These are phyloP conservation scores for Dascyllus trimaculatus DNA, from an alignment of 2,113 vertebrate species.

Conservation along the genomic window DNA sequence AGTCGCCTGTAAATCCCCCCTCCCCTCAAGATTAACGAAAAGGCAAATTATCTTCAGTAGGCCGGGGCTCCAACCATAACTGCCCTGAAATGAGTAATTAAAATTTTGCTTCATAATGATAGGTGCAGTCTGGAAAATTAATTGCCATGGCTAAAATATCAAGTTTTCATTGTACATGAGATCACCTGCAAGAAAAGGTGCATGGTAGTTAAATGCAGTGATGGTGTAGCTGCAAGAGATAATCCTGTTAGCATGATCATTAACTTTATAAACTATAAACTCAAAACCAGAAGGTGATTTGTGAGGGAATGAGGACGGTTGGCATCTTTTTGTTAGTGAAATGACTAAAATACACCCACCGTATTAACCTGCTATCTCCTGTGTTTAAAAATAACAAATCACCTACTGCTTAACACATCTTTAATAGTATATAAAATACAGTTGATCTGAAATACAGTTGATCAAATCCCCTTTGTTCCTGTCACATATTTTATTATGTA, in stretches of 20 bases:
- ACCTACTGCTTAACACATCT: too few species aligned
- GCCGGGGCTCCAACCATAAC: slow-evolving; percentile 70
- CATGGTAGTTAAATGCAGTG: slow-evolving; percentile 10
- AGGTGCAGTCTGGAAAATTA: slow-evolving; percentile 78
- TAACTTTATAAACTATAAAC: slow-evolving; percentile 34
- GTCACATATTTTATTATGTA: neutral
- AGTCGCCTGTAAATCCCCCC: slow-evolving; percentile 49
- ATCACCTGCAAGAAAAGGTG: slow-evolving; percentile 25
- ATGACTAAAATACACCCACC: too few species aligned
- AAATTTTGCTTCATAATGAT: slow-evolving; percentile 80
- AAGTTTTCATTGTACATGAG: slow-evolving; percentile 50
- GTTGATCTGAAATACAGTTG: slow-evolving; percentile 8
- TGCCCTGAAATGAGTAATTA: slow-evolving; percentile 81
- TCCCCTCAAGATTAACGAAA: slow-evolving; percentile 64
- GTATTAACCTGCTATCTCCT: too few species aligned
- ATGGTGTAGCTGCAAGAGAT: neutral
- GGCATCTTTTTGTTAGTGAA: too few species aligned
- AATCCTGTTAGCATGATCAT: slow-evolving; percentile 6
- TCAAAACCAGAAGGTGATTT: neutral
- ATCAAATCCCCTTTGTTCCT: slow-evolving; percentile 5
- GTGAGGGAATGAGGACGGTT: too few species aligned
- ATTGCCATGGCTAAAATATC: slow-evolving; percentile 61
- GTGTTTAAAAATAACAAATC: too few species aligned
- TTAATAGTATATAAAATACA: neutral
- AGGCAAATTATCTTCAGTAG: slow-evolving; percentile 77